Base-by-base conservation (phyloP, 1,140 invertebrate species). In the Neocloeon triangulifer region DNA sequence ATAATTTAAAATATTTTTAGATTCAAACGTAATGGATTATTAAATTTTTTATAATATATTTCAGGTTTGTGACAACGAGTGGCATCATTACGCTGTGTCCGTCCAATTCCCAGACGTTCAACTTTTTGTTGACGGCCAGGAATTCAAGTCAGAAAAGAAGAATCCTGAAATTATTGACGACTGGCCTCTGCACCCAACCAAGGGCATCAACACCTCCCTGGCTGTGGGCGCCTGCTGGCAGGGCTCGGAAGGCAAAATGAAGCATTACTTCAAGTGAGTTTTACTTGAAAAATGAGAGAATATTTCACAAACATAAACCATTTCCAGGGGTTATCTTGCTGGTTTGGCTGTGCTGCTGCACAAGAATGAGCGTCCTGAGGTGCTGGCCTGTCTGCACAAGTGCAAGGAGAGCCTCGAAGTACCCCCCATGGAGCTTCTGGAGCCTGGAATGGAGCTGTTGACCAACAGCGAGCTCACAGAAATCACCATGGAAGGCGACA, bases 101-200 rank as follows among this genome's bases (percentile, higher is more conserved):
- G 78, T 96, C 3, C 66, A 77, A 35, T 85, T 89, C 61, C 77
- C 85, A 0, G 78, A 81, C 41, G 79, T 89, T 9, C 70, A 70
- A 35, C 56, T 95, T 16, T 88, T 69, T 49, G 69, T 95, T 36
- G 92, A 97, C 55, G 92, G 92, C 1, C 70, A 78, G 46, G 53
- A 73, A 12, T 79, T 80, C 56, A 61, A 72, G 4, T 62, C 66
- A 30, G 74, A 81, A 41, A 72, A 76, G 48, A 73, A 74, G 39
- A 91, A 89, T 44, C 84, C 88, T 0, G 91, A 97, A 52, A 82
- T 97, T 18, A 88, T 98, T 46, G 92, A 98, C 53, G 94, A 98
- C 54, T 98, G 92, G 92, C 91, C 94, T n/a, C 59, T 98, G 9
- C 94, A 98, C 52, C 80, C 84, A 15, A 82, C 86, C 0, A 82